Conservation (phyloP, 2,113 vertebrate genomes). For the Ornithorhynchus anatinus region DNA sequence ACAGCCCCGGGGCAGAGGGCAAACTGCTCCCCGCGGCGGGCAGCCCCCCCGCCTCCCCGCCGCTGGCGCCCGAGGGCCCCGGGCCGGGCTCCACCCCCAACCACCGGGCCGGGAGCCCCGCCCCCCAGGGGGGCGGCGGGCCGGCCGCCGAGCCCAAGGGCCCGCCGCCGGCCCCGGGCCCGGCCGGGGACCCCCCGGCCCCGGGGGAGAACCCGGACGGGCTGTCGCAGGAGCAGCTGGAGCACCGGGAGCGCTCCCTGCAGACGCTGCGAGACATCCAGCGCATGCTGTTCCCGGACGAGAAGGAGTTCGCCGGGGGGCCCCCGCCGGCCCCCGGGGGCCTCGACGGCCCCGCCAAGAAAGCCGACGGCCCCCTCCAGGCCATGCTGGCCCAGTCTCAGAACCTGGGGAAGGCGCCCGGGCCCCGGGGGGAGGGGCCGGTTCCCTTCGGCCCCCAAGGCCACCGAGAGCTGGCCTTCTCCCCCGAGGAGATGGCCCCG, state of each 20-base stretch:
- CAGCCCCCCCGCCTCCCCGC: conserved; percentile 84
- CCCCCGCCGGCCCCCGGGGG: conserved; percentile 78
- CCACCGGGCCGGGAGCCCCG: conserved; percentile 77
- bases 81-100: conserved; percentile 81
- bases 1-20: conserved; percentile 85
- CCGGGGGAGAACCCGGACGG: conserved; percentile 96
- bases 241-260: conserved; percentile 93
- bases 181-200: conserved; percentile 83
- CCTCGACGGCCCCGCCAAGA: conserved; percentile 84
- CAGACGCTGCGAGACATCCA: conserved; percentile 97
- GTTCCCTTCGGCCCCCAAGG: conserved; percentile 90
- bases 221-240: conserved; percentile 96
- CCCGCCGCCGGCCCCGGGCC: conserved; percentile 75
- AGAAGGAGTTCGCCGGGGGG: conserved; percentile 84
- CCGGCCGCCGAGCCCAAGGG: conserved; percentile 79
- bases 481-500: conserved; percentile 92
- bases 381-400: conserved; percentile 98
- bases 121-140: conserved; percentile 81
- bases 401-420: conserved; percentile 89
- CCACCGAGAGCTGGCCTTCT: conserved; percentile 94
- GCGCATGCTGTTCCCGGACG: conserved; percentile 98
- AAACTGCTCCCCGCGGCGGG: conserved; percentile 81
- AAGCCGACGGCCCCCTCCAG: conserved; percentile 91
- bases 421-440: conserved; percentile 87
- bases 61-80: conserved; percentile 77